These are phyloP conservation scores for Limnephilus auricula DNA, from an alignment of 2,888 invertebrate genomes.

Conservation along the genomic window DNA sequence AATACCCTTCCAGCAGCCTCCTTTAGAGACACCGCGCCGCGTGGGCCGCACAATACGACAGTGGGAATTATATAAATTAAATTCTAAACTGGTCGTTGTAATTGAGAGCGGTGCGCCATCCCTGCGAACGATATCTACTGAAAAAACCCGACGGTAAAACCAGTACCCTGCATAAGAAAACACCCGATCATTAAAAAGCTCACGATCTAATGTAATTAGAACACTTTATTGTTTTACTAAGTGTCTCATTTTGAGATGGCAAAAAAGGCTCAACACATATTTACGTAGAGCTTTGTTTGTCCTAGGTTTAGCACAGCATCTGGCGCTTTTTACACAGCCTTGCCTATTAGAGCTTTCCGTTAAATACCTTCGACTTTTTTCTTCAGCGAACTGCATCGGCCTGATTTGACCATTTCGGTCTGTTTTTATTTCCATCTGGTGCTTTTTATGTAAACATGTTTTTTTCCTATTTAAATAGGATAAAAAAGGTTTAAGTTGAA, in stretches of 20 bases:
- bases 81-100: constrained; percentile 56
- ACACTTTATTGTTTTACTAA: background rate
- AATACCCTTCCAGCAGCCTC: constrained; percentile 24
- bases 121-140: background rate
- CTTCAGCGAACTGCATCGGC: background rate
- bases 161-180: background rate
- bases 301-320: background rate
- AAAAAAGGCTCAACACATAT: background rate
- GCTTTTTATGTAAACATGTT: background rate
- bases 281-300: background rate
- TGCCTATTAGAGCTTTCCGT: background rate
- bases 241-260: background rate
- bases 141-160: background rate
- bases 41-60: constrained; percentile 63
- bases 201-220: background rate
- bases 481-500: background rate
- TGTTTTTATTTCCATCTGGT: background rate
- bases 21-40: constrained; percentile 45
- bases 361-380: background rate
- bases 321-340: background rate
- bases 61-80: constrained; percentile 65
- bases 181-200: background rate
- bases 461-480: background rate
- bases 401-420: background rate
- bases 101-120: constrained; percentile 54